Evolutionary conservation across 2,113 vertebrate species (phyloP), one percentile per base, ranked within the genome.

Genomic region (Anas platyrhynchos): DNA sequence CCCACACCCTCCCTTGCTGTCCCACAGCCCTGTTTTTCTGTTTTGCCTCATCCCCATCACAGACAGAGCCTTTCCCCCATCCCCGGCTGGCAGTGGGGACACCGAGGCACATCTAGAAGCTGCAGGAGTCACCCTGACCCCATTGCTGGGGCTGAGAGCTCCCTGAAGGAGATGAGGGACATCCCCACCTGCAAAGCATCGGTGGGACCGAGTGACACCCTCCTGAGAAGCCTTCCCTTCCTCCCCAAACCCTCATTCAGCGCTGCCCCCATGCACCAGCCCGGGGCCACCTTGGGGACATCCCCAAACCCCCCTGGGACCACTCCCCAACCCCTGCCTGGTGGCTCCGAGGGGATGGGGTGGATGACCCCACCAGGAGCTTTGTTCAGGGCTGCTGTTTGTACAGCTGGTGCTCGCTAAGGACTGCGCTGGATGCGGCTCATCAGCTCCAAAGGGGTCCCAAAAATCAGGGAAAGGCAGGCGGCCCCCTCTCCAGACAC

Each of bases 331-430:
- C 16, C 21, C 12, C 46, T 72, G 23, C 55, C 25, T 3, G 0
- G 26, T 10, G 13, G 22, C 63, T 73, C 16, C 0, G 1, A 71
- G 9, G 13, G 16, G 55, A 8, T 1, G 2, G 16, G 26, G 31
- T 2, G 7, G 65, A 41, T 48, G 78, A 56, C 32, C 18, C 44
- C 62, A 43, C 20, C 6, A 0, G 52, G 31, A 56, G 58, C 46
- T 86, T 38, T 80, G 52, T 61, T 50, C n/a, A 0, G 1, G 67
- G 73, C 61, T 59, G 34, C 61, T 90, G 83, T 90, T 94, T 88
- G 44, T 68, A 88, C 92, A 95, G 92, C 86, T 90, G 89, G 54
- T 16, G 26, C 18, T 87, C 36, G 13, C 32, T 46, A 14, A 46
- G 34, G 50, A 26, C 6, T 0, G 1, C 6, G 67, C 9, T 16